Evolutionary conservation across 2,888 invertebrate species (phyloP), one percentile per base, ranked within the genome.

Genomic region (Philonicus albiceps): DNA sequence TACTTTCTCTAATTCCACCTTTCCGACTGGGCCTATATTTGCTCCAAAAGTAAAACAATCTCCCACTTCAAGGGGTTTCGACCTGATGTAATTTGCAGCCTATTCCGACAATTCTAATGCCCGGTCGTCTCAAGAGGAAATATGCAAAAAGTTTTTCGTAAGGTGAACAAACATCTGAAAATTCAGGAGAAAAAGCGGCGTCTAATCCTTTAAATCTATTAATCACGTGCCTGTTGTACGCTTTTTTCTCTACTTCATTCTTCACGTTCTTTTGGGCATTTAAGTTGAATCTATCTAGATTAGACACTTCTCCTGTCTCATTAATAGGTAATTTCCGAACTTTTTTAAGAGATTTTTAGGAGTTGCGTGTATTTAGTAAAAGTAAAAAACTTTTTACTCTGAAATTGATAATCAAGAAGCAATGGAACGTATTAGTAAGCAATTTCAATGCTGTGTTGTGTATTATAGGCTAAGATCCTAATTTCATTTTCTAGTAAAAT

Each of bases 81-180:
- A 74, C 31, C 74, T 74, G 74, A 74, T 74, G 74, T 74, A 74
- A 74, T 74, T 74, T 74, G 4, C n/a, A 74, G 74, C 8, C 37
- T 16, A 37, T 74, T 19, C 31, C 74, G 34, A 31, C 37, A n/a
- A n/a, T 74, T 30, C 64, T 64, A 27, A 64, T 27, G 64, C 64
- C 64, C 64, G 22, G 27, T 27, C 22, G 64, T 64, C 64, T 19
- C 64, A 27, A 27, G 64, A 64, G 64, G 64, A 64, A 64, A 64
- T 64, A 64, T 64, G 64, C 64, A 64, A 64, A 64, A 64, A 64
- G 64, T 64, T 64, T 49, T 64, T 27, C 64, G 11, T 22, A 64
- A 64, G 64, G 22, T 64, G 64, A 27, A 27, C 64, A 64, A 64
- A 64, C 64, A 27, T 27, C 27, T 11, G 22, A 64, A 64, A 64